phyloP scores from a whole-genome alignment of 2,113 vertebrate genomes.

The Sander vitreus region DNA sequence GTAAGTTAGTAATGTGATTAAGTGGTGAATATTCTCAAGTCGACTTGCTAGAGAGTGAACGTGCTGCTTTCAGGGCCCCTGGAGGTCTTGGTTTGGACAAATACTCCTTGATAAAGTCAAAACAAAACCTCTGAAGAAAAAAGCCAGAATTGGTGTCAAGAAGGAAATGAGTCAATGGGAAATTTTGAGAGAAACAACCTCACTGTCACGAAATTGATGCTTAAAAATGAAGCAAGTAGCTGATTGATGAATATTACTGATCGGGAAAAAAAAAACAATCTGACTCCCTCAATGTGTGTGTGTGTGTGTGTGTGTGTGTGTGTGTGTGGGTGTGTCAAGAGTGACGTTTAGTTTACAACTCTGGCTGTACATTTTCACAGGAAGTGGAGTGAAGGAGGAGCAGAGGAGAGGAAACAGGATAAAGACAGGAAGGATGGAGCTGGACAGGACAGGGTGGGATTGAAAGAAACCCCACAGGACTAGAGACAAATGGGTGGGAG shows the following conservation, averaged over 20 bases:
- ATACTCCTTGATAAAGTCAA: too few relatives aligned
- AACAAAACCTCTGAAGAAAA: too few relatives aligned
- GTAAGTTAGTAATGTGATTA: too few relatives aligned
- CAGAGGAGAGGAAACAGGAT: slow-evolving; percentile 52
- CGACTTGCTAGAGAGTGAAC: too few relatives aligned
- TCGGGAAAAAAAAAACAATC: neutral
- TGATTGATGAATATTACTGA: neutral
- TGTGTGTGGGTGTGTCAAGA: neutral
- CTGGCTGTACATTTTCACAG: slow-evolving; percentile 68
- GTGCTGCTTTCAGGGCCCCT: too few relatives aligned
- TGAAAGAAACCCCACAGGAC: slow-evolving; percentile 34
- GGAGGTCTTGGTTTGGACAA: too few relatives aligned
- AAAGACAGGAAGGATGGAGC: slow-evolving; percentile 56
- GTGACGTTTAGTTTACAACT: slow-evolving; percentile 26
- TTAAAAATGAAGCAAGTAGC: neutral
- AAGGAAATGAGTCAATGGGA: too few relatives aligned
- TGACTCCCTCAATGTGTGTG: neutral
- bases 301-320: neutral
- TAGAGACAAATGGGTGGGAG: slow-evolving; percentile 50
- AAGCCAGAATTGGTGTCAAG: too few relatives aligned
- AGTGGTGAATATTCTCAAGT: too few relatives aligned
- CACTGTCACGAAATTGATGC: neutral
- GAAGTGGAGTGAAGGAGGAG: slow-evolving; percentile 42
- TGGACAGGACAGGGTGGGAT: slow-evolving; percentile 47
- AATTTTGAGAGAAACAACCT: neutral